Conservation (phyloP, 92 coral and sea anemone species). For the Heteractis magnifica region DNA sequence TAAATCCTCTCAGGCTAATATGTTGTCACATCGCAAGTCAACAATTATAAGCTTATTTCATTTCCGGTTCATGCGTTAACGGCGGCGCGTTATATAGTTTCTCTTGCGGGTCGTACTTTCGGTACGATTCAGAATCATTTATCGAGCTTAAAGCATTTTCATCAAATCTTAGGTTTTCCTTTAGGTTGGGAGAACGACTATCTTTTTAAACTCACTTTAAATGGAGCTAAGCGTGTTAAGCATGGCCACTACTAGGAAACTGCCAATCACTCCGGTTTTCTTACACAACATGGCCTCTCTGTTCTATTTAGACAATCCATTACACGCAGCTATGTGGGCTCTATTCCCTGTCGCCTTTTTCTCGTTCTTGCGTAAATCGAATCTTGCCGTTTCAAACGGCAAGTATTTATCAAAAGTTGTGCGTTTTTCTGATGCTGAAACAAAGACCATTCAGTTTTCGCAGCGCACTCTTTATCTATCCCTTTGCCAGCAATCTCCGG, state of each 20-base stretch:
- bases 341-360: constrained; percentile 4
- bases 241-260: neutral
- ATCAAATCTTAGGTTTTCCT: constrained; percentile 20
- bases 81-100: constrained; percentile 16
- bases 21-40: constrained; percentile 14
- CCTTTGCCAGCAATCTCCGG: too few species aligned
- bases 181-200: constrained; percentile 14
- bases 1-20: constrained; percentile 31
- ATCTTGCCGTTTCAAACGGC: neutral
- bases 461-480: too few species aligned
- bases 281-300: neutral
- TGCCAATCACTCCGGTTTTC: constrained; percentile 16
- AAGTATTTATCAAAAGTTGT: neutral
- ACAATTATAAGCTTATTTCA: neutral
- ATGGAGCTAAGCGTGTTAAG: constrained; percentile 16
- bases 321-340: constrained; percentile 4
- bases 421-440: neutral
- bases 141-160: constrained; percentile 10
- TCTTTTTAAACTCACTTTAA: constrained; percentile 2
- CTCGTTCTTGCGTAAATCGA: constrained; percentile 19
- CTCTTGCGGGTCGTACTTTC: constrained; percentile 3
- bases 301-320: neutral
- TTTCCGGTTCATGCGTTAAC: constrained; percentile 22
- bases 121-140: constrained; percentile 34
- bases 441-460: constrained; percentile 13